Percentiles rank a stretch among this genome's conserved stretches.
Evolutionary conservation across 1,140 invertebrate genomes (phyloP).

Genomic region (Sipha flava): DNA sequence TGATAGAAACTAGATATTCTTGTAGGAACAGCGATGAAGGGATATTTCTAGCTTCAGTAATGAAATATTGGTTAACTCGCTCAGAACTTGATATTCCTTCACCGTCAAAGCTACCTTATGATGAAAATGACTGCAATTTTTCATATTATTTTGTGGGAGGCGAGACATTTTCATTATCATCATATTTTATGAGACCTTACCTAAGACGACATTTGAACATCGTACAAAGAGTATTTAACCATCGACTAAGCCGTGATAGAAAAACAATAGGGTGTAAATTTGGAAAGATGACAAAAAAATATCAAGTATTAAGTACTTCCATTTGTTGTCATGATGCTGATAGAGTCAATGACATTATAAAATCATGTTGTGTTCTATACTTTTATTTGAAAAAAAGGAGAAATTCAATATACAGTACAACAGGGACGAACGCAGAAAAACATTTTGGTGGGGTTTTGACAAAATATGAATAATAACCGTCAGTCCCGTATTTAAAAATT

Average conservation of each 20-base stretch:
- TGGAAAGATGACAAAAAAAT: constrained; percentile 41
- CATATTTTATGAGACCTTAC: constrained; percentile 40
- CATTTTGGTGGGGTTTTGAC: too few species aligned
- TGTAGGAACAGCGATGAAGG: constrained; percentile 42
- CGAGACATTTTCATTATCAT: constrained; percentile 40
- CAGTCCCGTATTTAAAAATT: too few species aligned
- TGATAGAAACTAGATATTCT: constrained; percentile 41
- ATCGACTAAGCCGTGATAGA: constrained; percentile 43
- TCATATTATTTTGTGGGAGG: constrained; percentile 39
- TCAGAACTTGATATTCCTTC: constrained; percentile 26
- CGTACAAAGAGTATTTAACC: constrained; percentile 41
- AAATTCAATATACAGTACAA: neutral
- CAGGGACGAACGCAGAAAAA: too few species aligned
- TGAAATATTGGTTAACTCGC: constrained; percentile 24
- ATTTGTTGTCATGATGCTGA: too few species aligned
- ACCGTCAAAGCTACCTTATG: constrained; percentile 36
- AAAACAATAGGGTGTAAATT: constrained; percentile 45
- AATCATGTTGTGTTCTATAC: neutral
- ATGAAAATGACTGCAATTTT: constrained; percentile 28
- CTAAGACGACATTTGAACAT: constrained; percentile 36
- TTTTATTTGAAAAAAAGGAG: neutral
- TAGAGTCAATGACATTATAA: neutral
- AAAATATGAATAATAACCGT: too few species aligned
- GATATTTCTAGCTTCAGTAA: constrained; percentile 36
- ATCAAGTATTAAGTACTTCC: too few species aligned